Evolutionary conservation across 92 coral and sea anemone genomes (phyloP), one percentile per base, ranked within the genome.

Genomic region (Montipora capitata): DNA sequence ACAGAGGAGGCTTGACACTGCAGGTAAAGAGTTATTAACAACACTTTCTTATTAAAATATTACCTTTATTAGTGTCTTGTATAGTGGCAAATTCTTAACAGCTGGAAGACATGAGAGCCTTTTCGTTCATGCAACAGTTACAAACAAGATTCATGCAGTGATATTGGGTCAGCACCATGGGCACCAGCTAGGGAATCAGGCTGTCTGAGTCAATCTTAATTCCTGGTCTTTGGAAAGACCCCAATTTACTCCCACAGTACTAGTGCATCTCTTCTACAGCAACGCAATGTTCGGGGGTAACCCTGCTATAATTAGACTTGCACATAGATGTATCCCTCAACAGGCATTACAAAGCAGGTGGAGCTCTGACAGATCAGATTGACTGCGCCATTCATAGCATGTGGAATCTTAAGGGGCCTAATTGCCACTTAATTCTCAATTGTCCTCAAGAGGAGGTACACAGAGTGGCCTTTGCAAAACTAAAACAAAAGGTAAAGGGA

Each of bases 21-120:
- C 89, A 85, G 74, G 76, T 83, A 83, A 58, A 39, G n/a, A 57
- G 64, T 69, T 65, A 44, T 43, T 4, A 73, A 48, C 62, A 48
- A 7, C 59, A 71, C 12, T 27, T 13, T 71, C 76, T 43, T 43
- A 10, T 71, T 71, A n/a, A 71, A 71, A 71, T 3, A 18, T 3
- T 39, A n/a, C 38, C 5, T 71, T 5, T 66, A 71, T 71, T 71
- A 14, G 58, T 2, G 43, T 51, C 57, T 51, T 51, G 57, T 51
- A 51, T 51, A 51, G 57, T 51, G 1, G 1, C 57, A 51, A 7
- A 7, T 1, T 51, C 1, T 51, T 51, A 51, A 66, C 57, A 7
- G 71, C 3, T 27, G 75, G 49, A 38, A 70, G 51, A 70, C 48
- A 15, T 70, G 75, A 2, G 12, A 16, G 75, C 75, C 75, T 70